These are phyloP conservation scores for Cydia fagiglandana DNA, from an alignment of 1,140 invertebrate species.

Conservation along the genomic window DNA sequence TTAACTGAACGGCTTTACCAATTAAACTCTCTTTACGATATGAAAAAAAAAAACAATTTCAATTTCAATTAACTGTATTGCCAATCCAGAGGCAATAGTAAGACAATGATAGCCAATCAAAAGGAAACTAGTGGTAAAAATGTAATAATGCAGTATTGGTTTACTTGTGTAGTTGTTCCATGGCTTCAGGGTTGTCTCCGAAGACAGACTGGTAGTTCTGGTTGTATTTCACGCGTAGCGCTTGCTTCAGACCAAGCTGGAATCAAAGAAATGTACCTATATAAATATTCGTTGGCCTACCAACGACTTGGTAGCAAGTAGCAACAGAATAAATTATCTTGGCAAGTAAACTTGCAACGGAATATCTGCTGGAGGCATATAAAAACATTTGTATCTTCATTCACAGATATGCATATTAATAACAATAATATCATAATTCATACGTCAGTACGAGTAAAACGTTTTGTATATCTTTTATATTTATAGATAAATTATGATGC, in stretches of 20 bases:
- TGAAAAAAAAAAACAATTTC: no score
- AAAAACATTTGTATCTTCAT: neutral
- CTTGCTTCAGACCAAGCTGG: conserved; percentile 91
- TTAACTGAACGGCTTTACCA: no score
- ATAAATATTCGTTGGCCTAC: no score
- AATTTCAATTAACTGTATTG: no score
- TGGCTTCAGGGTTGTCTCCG: conserved; percentile 85
- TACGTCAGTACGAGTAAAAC: neutral
- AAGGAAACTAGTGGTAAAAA: no score
- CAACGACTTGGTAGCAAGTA: neutral
- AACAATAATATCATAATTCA: neutral
- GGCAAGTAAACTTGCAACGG: neutral
- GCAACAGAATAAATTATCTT: neutral
- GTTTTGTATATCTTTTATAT: neutral
- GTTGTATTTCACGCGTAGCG: conserved; percentile 95
- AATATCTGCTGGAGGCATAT: conserved; percentile 1
- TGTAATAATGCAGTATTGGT: neutral
- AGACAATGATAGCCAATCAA: no score
- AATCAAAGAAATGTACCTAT: conserved; percentile 38
- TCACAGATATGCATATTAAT: neutral
- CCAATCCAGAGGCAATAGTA: no score
- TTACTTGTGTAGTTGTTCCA: conserved; percentile 83
- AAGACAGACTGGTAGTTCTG: conserved; percentile 95
- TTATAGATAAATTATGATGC: no score
- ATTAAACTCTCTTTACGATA: no score